Evolutionary conservation across 2,888 invertebrate species (phyloP).

Genomic region (Standfussiana lucernea): DNA sequence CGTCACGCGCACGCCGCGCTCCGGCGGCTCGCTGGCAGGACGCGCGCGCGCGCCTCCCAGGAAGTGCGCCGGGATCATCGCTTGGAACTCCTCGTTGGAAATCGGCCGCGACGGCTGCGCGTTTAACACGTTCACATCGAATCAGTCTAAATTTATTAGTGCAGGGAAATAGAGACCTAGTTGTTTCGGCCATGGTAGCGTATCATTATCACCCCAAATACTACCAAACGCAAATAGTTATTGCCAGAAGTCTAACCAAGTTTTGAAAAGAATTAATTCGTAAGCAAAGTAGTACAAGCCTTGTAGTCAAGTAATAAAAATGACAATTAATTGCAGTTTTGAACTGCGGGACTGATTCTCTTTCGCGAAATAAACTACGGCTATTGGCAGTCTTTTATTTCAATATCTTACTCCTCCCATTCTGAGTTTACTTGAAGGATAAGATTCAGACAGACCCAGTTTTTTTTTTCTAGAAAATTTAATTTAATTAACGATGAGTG

Average conservation of each 20-base stretch:
- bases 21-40: conserved; percentile 76
- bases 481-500: not conserved
- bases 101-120: conserved; percentile 94
- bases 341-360: not conserved
- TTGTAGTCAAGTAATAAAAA: not conserved
- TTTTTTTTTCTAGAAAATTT: not conserved
- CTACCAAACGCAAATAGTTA: not conserved
- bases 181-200: conserved; percentile 43
- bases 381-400: not conserved
- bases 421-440: not conserved
- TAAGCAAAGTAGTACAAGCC: conserved; percentile 44
- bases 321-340: not conserved
- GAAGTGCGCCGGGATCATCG: conserved; percentile 98
- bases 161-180: conserved; percentile 19
- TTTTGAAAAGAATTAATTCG: not conserved
- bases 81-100: conserved; percentile 98
- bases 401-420: not conserved
- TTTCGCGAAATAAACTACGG: not conserved
- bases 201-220: conserved; percentile 45
- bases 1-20: conserved; percentile 94
- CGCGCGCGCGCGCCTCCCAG: conserved; percentile 86
- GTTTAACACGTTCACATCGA: conserved; percentile 89
- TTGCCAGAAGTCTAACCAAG: conserved; percentile 5
- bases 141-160: conserved; percentile 73
- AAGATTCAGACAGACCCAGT: not conserved